Evolutionary conservation across 2,113 vertebrate species (phyloP).

Genomic region (Acanthisitta chloris): DNA sequence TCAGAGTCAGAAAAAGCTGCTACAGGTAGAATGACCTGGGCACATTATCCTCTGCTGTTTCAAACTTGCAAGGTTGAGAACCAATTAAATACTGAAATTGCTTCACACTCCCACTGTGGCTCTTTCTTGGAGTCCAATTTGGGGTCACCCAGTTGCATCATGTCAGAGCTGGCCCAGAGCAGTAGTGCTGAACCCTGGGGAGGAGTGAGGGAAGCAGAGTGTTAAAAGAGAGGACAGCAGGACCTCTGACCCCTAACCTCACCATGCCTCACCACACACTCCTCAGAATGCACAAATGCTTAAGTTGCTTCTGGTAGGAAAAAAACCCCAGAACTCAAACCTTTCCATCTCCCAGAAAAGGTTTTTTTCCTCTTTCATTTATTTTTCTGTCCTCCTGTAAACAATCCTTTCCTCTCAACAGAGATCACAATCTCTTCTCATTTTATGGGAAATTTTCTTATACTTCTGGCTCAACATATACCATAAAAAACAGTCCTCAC

Average conservation of each 20-base stretch:
- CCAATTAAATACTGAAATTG: background rate
- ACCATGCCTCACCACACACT: too few relatives aligned
- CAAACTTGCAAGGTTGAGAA: background rate
- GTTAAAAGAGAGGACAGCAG: too few relatives aligned
- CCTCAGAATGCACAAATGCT: background rate
- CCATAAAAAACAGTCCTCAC: background rate
- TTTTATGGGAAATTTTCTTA: background rate
- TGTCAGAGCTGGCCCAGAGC: too few relatives aligned
- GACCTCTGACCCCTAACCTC: too few relatives aligned
- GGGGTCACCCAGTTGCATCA: too few relatives aligned
- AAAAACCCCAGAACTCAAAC: background rate
- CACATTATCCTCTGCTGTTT: rapidly evolving
- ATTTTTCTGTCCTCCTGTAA: background rate
- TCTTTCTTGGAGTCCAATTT: too few relatives aligned
- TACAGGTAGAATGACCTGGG: background rate
- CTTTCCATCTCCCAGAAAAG: background rate
- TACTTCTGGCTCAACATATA: background rate
- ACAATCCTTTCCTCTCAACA: background rate
- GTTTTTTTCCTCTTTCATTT: background rate
- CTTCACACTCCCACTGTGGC: too few relatives aligned
- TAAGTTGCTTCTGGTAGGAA: background rate
- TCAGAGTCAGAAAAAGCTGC: background rate
- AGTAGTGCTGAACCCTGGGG: too few relatives aligned
- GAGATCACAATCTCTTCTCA: background rate
- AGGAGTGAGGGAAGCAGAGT: too few relatives aligned